phyloP scores from a whole-genome alignment of 1,140 invertebrate genomes.

The Drosophila lacteicornis region DNA sequence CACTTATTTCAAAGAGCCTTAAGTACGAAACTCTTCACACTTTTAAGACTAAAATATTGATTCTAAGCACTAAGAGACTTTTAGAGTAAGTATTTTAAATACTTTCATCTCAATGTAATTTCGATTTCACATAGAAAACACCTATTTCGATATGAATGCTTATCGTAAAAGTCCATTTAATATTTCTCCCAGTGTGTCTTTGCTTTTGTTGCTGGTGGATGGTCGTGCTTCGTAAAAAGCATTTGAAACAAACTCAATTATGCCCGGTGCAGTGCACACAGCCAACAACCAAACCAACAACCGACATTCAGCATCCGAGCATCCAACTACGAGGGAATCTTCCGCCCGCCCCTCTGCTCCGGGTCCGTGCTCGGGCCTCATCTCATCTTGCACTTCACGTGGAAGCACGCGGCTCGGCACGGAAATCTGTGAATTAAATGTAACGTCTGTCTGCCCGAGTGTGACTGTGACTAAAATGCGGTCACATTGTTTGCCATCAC shows the following conservation, averaged over 20 bases:
- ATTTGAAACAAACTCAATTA: slow-evolving; percentile 84
- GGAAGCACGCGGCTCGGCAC: slow-evolving; percentile 44
- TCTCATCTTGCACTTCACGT: slow-evolving; percentile 52
- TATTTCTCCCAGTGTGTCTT: slow-evolving; percentile 51
- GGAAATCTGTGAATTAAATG: slow-evolving; percentile 55
- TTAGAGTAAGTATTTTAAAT: no score
- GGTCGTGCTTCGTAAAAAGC: slow-evolving; percentile 81
- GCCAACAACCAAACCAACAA: slow-evolving; percentile 40
- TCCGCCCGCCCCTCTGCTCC: slow-evolving; percentile 3
- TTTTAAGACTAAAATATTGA: no score
- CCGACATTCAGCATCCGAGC: slow-evolving; percentile 45
- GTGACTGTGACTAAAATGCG: slow-evolving; percentile 83
- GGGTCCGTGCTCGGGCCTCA: slow-evolving; percentile 3
- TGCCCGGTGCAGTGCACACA: slow-evolving; percentile 75
- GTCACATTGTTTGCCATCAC: slow-evolving; percentile 76
- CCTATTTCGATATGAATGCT: background rate
- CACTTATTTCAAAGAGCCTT: no score
- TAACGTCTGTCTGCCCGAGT: slow-evolving; percentile 59
- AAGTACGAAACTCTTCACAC: no score
- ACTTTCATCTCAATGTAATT: no score
- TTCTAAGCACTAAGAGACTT: no score
- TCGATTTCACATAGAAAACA: no score
- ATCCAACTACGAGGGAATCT: slow-evolving; percentile 35
- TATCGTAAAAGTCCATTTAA: background rate
- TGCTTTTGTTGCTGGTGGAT: slow-evolving; percentile 58